Evolutionary conservation across 2,113 vertebrate species (phyloP).

Genomic region (Sphaerodactylus townsendi): DNA sequence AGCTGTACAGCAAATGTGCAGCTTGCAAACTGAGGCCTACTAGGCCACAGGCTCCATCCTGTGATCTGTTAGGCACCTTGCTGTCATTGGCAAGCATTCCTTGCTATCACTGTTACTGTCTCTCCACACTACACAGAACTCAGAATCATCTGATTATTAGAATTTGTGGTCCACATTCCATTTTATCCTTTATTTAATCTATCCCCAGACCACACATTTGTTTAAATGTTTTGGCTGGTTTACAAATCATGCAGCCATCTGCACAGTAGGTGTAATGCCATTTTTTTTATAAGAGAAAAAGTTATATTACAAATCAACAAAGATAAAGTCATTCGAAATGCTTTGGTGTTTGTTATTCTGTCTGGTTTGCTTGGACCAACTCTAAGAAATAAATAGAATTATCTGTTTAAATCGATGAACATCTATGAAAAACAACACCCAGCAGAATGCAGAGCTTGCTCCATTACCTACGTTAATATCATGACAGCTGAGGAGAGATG

Average conservation of each 20-base stretch:
- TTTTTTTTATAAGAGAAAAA: conserved; percentile 78
- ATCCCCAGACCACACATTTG: conserved; percentile 85
- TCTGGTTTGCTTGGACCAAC: conserved; percentile 87
- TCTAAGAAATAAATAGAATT: conserved; percentile 97
- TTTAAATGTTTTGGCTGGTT: conserved; percentile 90
- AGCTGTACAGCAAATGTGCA: conserved; percentile 95
- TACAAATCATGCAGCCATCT: conserved; percentile 86
- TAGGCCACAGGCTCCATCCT: conserved; percentile 89
- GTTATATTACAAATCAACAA: conserved; percentile 85
- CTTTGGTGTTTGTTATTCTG: conserved; percentile 89
- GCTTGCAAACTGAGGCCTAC: conserved; percentile 91
- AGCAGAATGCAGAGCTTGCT: conserved; percentile 93
- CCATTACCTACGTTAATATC: conserved; percentile 99
- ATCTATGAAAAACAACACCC: conserved; percentile 96
- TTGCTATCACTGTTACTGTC: conserved; percentile 71
- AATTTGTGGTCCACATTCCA: conserved; percentile 82
- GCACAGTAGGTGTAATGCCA: conserved; percentile 82
- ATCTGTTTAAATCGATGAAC: conserved; percentile 95
- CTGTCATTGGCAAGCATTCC: conserved; percentile 83
- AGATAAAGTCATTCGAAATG: conserved; percentile 85
- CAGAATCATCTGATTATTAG: conserved; percentile 83
- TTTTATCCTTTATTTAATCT: conserved; percentile 83
- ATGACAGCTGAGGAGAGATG: conserved; percentile 99
- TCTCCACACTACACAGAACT: conserved; percentile 76
- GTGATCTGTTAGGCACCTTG: conserved; percentile 86